Evolutionary conservation across 2,113 vertebrate species (phyloP).

Genomic region (Gavialis gangeticus): DNA sequence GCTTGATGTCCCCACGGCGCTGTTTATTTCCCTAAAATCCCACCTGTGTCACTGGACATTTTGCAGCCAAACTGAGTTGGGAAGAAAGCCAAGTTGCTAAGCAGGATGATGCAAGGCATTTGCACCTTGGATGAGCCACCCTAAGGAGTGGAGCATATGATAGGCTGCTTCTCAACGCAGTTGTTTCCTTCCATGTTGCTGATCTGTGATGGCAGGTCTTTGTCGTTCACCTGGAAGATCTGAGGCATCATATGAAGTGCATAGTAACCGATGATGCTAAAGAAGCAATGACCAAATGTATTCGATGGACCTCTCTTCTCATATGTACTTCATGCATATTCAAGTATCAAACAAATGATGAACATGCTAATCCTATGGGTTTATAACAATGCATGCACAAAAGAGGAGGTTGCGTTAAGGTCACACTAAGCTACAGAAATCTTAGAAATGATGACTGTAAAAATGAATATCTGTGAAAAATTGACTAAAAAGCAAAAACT

Average conservation of each 20-base stretch:
- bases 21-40: conserved; percentile 62
- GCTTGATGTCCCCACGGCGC: conserved; percentile 26
- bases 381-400: not conserved
- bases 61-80: conserved; percentile 37
- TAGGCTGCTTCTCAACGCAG: not conserved
- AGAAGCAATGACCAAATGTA: not conserved
- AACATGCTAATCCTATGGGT: not conserved
- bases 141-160: not conserved
- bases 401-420: not conserved
- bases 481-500: too few relatives aligned
- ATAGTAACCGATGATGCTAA: not conserved
- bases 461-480: too few relatives aligned
- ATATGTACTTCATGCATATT: not conserved
- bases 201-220: not conserved
- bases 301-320: not conserved
- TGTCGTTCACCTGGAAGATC: not conserved
- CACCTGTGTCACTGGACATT: conserved; percentile 32
- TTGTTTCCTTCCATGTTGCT: not conserved
- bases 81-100: conserved; percentile 2
- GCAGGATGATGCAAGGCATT: not conserved
- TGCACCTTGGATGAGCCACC: not conserved
- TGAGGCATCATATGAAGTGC: not conserved
- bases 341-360: not conserved
- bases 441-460: not conserved
- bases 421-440: not conserved